Percentiles rank a stretch among this genome's conserved stretches.
phyloP scores from a whole-genome alignment of 2,113 vertebrate genomes.

The Pionites leucogaster region DNA sequence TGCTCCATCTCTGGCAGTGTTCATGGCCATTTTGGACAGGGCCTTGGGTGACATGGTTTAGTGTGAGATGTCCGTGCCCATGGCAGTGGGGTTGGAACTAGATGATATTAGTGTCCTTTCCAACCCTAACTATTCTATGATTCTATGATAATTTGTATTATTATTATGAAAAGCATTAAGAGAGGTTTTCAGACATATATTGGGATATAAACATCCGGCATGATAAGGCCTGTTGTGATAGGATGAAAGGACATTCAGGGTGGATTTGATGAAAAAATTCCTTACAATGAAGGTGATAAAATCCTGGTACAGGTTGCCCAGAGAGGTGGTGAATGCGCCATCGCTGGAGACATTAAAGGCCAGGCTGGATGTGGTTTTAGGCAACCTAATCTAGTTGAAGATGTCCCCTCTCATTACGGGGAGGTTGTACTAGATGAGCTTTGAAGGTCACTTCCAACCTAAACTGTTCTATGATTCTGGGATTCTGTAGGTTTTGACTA shows the following conservation, averaged over 20 bases:
- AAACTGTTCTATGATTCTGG: neutral
- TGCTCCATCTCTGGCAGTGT: too few relatives aligned
- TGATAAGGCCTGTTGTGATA: neutral
- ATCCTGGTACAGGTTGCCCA: neutral
- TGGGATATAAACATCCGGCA: neutral
- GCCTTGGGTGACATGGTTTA: too few relatives aligned
- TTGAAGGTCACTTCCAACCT: neutral
- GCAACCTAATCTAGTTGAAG: neutral
- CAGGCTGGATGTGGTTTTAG: neutral
- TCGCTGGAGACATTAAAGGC: neutral
- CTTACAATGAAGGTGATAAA: neutral
- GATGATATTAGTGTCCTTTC: too few relatives aligned
- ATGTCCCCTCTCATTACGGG: neutral
- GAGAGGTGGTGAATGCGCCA: neutral
- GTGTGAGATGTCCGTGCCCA: too few relatives aligned
- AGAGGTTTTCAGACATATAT: neutral
- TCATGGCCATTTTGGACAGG: too few relatives aligned
- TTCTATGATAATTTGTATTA: neutral
- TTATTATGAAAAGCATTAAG: neutral
- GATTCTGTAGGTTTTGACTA: neutral
- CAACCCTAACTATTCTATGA: too few relatives aligned
- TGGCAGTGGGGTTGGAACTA: too few relatives aligned
- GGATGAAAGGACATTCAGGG: neutral
- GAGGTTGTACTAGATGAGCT: neutral
- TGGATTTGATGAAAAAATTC: neutral